Percentiles rank a stretch among this genome's conserved stretches.
Evolutionary conservation across 2,888 invertebrate species (phyloP).

Genomic region (Thymelicus lineola): DNA sequence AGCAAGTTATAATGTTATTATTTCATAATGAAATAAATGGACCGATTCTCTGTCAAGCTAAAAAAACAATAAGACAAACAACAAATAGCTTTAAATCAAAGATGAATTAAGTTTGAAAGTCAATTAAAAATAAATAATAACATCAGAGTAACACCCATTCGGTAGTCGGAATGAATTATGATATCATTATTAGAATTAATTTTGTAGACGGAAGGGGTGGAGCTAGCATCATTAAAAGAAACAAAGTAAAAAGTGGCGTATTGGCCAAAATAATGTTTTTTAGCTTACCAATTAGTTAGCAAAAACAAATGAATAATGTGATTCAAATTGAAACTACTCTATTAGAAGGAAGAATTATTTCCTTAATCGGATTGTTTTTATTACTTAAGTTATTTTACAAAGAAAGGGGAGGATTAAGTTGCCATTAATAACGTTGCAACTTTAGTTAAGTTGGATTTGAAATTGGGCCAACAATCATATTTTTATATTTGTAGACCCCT

Average conservation of each 20-base stretch:
- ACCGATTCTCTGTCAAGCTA: too few species aligned
- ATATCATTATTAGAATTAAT: constrained; percentile 47
- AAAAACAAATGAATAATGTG: constrained; percentile 44
- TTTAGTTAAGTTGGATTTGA: neutral
- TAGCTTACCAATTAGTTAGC: constrained; percentile 19
- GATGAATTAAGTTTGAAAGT: constrained; percentile 21
- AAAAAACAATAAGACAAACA: too few species aligned
- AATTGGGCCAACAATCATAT: too few species aligned
- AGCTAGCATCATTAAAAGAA: constrained; percentile 43
- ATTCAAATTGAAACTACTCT: constrained; percentile 60
- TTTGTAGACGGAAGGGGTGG: constrained; percentile 44
- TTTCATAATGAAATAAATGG: too few species aligned
- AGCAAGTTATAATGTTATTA: too few species aligned
- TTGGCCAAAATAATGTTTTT: constrained; percentile 46
- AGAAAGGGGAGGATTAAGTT: constrained; percentile 16
- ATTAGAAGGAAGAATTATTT: constrained; percentile 61
- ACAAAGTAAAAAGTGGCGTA: constrained; percentile 43
- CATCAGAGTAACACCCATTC: constrained; percentile 65
- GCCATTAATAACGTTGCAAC: constrained; percentile 9
- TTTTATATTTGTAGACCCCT: too few species aligned
- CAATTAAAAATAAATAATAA: constrained; percentile 66
- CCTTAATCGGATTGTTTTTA: constrained; percentile 42
- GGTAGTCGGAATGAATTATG: constrained; percentile 59
- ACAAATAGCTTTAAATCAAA: neutral
- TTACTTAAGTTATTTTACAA: constrained; percentile 24